Evolutionary conservation across 2,888 invertebrate species (phyloP).

Genomic region (Hedya salicella): DNA sequence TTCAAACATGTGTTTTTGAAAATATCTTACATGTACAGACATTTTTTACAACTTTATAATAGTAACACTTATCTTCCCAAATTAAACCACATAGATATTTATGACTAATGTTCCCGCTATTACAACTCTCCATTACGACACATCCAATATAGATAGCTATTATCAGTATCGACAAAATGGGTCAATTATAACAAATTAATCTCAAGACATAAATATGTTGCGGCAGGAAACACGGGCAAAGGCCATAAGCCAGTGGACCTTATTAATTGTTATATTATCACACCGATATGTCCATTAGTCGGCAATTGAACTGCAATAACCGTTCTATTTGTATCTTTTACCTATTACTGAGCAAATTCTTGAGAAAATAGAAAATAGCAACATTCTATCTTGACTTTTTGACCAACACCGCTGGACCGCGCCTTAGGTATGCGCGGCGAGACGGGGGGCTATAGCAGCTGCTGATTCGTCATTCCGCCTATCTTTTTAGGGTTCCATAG

Average conservation of each 20-base stretch:
- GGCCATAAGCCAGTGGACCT: conserved; percentile 19
- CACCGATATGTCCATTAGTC: neutral
- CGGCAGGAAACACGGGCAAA: conserved; percentile 21
- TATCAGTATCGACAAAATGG: conserved; percentile 21
- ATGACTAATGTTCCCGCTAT: conserved; percentile 7
- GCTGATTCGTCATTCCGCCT: too few species aligned
- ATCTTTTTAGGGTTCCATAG: too few species aligned
- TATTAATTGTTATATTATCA: conserved; percentile 22
- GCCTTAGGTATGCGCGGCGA: too few species aligned
- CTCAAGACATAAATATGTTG: conserved; percentile 16
- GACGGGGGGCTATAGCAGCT: too few species aligned
- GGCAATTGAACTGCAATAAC: neutral
- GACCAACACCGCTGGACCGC: too few species aligned
- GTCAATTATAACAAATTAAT: conserved; percentile 31
- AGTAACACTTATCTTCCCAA: too few species aligned
- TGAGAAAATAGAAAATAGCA: too few species aligned
- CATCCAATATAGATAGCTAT: conserved; percentile 8
- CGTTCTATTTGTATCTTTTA: neutral
- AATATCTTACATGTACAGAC: too few species aligned
- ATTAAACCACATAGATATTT: neutral
- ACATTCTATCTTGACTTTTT: too few species aligned
- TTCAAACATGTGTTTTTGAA: too few species aligned
- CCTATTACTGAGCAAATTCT: too few species aligned
- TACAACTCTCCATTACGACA: conserved; percentile 11
- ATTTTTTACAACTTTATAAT: too few species aligned